Evolutionary conservation across 2,888 invertebrate species (phyloP).

Genomic region (Chalcosyrphus nemorum): DNA sequence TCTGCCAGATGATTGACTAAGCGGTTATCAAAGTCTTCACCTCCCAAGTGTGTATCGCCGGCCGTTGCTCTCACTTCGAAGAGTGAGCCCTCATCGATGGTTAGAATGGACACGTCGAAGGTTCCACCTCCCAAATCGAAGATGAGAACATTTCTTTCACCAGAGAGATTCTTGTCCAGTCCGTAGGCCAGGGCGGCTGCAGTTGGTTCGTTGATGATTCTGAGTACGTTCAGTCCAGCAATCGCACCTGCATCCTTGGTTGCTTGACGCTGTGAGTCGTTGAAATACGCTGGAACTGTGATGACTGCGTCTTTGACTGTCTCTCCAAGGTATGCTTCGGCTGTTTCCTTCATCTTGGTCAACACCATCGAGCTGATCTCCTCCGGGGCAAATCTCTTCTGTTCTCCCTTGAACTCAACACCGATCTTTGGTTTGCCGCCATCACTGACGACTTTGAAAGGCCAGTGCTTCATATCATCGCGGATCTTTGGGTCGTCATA

Average conservation of each 20-base stretch:
- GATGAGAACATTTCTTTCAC: conserved; percentile 90
- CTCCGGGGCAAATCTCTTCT: conserved; percentile 93
- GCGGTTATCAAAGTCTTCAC: conserved; percentile 93
- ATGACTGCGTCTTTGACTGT: conserved; percentile 92
- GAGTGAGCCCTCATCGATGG: conserved; percentile 92
- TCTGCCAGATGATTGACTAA: conserved; percentile 93
- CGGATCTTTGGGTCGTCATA: conserved; percentile 93
- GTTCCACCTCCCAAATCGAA: conserved; percentile 87
- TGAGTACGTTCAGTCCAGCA: conserved; percentile 92
- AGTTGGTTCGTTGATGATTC: conserved; percentile 96
- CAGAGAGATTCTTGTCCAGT: conserved; percentile 89
- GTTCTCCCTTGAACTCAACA: conserved; percentile 92
- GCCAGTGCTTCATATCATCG: conserved; percentile 95
- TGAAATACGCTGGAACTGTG: conserved; percentile 94
- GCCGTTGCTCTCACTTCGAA: conserved; percentile 96
- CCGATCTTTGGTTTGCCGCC: conserved; percentile 90
- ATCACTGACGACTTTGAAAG: conserved; percentile 91
- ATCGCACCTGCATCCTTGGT: conserved; percentile 96
- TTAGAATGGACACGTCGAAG: conserved; percentile 95
- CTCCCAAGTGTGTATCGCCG: conserved; percentile 95
- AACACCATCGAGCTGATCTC: conserved; percentile 95
- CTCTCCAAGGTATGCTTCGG: conserved; percentile 92
- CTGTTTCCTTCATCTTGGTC: conserved; percentile 94
- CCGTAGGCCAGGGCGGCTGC: conserved; percentile 95
- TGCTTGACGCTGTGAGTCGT: conserved; percentile 92